Conservation (phyloP, 2,888 invertebrate species). For the Drosophila neotestacea region DNA sequence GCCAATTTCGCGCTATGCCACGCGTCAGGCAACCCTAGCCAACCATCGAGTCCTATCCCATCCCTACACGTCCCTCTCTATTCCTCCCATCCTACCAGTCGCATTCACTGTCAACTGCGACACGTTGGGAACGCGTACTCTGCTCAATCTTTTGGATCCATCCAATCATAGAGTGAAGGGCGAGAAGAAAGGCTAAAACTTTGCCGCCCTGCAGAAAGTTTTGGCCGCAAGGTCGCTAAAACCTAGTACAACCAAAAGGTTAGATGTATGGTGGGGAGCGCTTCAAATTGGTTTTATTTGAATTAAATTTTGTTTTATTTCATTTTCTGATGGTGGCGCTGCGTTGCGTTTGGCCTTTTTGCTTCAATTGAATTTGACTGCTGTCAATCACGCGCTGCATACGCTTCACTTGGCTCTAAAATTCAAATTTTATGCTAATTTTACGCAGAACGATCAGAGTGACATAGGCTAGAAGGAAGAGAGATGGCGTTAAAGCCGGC, state of each 20-base stretch:
- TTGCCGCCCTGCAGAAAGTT: constrained; percentile 63
- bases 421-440: constrained; percentile 81
- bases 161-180: constrained; percentile 2
- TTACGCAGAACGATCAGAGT: constrained; percentile 70
- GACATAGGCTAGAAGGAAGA: constrained; percentile 21
- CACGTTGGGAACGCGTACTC: constrained; percentile 45
- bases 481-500: constrained; percentile 45
- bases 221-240: constrained; percentile 68
- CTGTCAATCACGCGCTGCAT: constrained; percentile 80
- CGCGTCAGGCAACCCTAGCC: constrained; percentile 40
- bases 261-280: constrained; percentile 24
- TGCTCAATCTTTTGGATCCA: constrained; percentile 44
- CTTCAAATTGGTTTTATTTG: constrained; percentile 75
- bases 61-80: too few species aligned
- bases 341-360: constrained; percentile 51
- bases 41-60: neutral
- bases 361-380: constrained; percentile 79
- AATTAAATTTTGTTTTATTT: constrained; percentile 80
- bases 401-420: constrained; percentile 78
- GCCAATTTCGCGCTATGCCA: constrained; percentile 61
- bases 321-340: constrained; percentile 42
- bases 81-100: neutral
- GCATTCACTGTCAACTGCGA: constrained; percentile 46
- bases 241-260: constrained; percentile 58
- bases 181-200: constrained; percentile 44